Evolutionary conservation across 2,113 vertebrate genomes (phyloP).

Genomic region (Passer domesticus): DNA sequence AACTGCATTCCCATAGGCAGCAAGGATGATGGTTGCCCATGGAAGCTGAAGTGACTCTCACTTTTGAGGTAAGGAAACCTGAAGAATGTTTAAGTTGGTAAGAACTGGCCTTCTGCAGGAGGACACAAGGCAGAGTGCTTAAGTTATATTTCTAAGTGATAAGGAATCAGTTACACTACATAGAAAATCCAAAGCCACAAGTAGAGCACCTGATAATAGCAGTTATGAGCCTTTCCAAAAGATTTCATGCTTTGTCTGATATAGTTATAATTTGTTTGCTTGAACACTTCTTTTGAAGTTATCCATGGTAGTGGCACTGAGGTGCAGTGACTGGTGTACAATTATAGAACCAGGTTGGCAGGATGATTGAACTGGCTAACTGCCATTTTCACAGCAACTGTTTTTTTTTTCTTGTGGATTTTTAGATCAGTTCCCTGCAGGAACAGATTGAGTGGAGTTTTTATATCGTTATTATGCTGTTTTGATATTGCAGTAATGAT

Average conservation of each 20-base stretch:
- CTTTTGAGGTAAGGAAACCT: not conserved
- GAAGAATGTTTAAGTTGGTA: not conserved
- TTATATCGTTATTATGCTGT: constrained; percentile 44
- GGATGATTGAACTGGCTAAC: constrained; percentile 32
- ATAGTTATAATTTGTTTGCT: not conserved
- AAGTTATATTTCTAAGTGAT: not conserved
- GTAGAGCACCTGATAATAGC: not conserved
- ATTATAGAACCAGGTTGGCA: not conserved
- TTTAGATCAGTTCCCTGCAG: constrained; percentile 62
- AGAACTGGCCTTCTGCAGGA: not conserved
- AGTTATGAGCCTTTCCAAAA: not conserved
- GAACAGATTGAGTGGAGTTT: constrained; percentile 51
- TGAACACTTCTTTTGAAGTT: not conserved
- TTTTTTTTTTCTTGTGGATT: constrained; percentile 33
- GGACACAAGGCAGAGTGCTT: not conserved
- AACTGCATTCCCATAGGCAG: not conserved
- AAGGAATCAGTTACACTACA: not conserved
- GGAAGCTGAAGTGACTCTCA: not conserved
- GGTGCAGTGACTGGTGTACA: not conserved
- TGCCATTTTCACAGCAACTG: constrained; percentile 44
- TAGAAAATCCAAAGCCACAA: not conserved
- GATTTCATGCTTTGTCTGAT: not conserved
- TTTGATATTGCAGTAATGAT: constrained; percentile 51
- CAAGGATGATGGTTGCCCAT: not conserved
- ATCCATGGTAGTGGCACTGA: not conserved